A percentile compares a stretch with the other conserved stretches of the same genome.
Evolutionary conservation across 1,140 invertebrate species (phyloP).

Genomic region (Solen grandis): DNA sequence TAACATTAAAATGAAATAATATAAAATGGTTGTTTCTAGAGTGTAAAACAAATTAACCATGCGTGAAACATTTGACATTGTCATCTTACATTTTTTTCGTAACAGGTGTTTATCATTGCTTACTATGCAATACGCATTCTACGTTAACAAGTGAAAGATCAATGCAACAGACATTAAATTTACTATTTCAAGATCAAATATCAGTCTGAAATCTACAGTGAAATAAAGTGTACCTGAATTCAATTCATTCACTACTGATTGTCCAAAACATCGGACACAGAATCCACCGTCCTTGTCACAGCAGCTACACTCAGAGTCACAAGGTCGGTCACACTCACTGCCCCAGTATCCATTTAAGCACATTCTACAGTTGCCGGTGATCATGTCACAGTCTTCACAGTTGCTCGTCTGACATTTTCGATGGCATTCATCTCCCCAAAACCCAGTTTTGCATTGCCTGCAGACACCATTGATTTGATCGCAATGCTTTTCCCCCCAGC

Average conservation of each 20-base stretch:
- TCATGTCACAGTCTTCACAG: background rate
- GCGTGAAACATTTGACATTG: no score
- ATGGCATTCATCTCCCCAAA: background rate
- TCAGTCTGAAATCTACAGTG: no score
- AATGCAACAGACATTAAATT: no score
- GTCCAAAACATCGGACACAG: background rate
- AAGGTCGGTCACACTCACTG: background rate
- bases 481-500: background rate
- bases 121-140: no score
- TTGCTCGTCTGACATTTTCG: background rate
- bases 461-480: background rate
- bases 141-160: no score
- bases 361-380: background rate
- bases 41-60: no score
- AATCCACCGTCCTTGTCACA: constrained; percentile 1
- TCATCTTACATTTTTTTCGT: no score
- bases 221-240: no score
- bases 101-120: no score
- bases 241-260: background rate
- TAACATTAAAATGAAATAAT: no score
- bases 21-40: no score
- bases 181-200: no score
- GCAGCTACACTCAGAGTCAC: background rate
- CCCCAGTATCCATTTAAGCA: background rate
- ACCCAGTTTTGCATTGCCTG: background rate